These are phyloP conservation scores for Acanthoscelides obtectus DNA, from an alignment of 2,888 invertebrate genomes.

Conservation along the genomic window DNA sequence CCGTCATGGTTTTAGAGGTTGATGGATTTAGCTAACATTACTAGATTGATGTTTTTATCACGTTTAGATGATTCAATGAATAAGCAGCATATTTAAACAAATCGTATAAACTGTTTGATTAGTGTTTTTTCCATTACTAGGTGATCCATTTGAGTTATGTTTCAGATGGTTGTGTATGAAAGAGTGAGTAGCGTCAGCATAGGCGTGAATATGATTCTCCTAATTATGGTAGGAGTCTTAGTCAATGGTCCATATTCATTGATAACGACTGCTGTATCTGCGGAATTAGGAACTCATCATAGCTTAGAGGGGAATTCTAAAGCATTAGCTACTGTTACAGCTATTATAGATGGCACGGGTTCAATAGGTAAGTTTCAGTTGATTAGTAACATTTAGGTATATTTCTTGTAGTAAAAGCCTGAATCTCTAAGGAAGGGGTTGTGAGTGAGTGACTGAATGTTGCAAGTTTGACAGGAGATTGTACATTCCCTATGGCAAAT, in stretches of 20 bases:
- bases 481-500: too few relatives aligned
- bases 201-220: conserved; percentile 59
- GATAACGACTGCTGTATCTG: conserved; percentile 94
- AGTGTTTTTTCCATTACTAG: too few relatives aligned
- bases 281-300: conserved; percentile 84
- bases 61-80: too few relatives aligned
- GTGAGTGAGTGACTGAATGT: too few relatives aligned
- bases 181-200: conserved; percentile 56
- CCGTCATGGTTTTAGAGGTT: too few relatives aligned
- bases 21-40: too few relatives aligned
- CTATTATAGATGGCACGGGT: conserved; percentile 96
- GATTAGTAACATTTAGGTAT: too few relatives aligned
- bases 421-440: too few relatives aligned
- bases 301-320: conserved; percentile 78
- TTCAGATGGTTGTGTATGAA: conserved; percentile 77
- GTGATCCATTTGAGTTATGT: conserved; percentile 18
- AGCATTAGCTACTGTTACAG: conserved; percentile 94
- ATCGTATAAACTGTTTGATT: too few relatives aligned
- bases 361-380: conserved; percentile 59
- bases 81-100: too few relatives aligned
- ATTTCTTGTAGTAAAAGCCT: not conserved
- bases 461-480: too few relatives aligned
- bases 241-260: conserved; percentile 96
- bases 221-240: conserved; percentile 71
- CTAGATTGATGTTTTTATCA: too few relatives aligned